Evolutionary conservation across 2,113 vertebrate genomes (phyloP), one percentile per base, ranked within the genome.

Genomic region (Malurus cyaneus): DNA sequence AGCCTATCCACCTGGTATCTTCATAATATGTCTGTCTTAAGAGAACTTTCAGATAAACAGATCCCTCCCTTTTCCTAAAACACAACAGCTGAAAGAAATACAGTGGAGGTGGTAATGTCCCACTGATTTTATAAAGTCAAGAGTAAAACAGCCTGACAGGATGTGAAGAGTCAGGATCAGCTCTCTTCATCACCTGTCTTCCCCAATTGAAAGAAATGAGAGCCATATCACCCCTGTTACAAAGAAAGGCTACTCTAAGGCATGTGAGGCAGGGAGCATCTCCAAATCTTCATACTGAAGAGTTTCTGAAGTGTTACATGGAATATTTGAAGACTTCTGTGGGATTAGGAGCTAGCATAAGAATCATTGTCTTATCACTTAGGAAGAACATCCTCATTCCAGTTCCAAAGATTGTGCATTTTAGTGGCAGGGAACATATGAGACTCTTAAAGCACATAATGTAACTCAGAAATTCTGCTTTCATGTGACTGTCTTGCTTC

Each of bases 251-350:
- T 72, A 23, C 80, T 54, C 39, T 42, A 79, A 50, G 23, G 16
- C 1, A 1, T 26, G 2, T 5, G 4, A 49, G 18, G 4, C 24
- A 54, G 6, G 4, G 13, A 59, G 60, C 6, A 36, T 64, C 25
- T 78, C 41, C 42, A 60, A 73, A 36, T 50, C 39, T 69, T 87
- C 32, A 46, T 23, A 9, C 4, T 54, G 21, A 72, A 50, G 2
- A 56, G 8, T 23, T 67, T 61, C 28, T 57, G 12, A 20, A 39
- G 39, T 39, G 52, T 96, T 86, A n/a, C 28, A 17, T 25, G 4
- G 32, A 53, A 12, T 76, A 59, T 59, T 29, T 49, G 29, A 80
- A 76, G 26, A 46, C 7, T 86, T 3, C 0, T 8, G 14, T 54
- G 5, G 16, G 20, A 4, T 66, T 39, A 53, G 28, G 88, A 44